phyloP scores from a whole-genome alignment of 2,113 vertebrate genomes.

The Ahaetulla prasina region DNA sequence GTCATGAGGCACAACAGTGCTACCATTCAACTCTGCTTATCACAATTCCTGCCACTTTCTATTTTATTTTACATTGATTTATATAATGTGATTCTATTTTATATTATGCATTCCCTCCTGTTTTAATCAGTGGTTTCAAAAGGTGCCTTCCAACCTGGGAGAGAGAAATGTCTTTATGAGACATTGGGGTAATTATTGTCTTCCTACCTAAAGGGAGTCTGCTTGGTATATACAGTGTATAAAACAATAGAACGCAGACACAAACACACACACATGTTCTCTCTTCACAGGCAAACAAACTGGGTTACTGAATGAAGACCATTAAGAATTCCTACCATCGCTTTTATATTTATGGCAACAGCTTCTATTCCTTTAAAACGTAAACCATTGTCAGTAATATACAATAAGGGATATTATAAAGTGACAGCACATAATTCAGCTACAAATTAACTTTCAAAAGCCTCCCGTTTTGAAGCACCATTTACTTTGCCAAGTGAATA shows the following conservation, averaged over 20 bases:
- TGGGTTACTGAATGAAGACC: neutral
- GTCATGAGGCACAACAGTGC: neutral
- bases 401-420: slow-evolving; percentile 12
- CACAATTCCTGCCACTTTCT: neutral
- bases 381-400: slow-evolving; percentile 2
- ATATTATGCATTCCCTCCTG: neutral
- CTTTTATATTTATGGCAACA: slow-evolving; percentile 14
- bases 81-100: neutral
- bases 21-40: neutral
- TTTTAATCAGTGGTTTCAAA: neutral
- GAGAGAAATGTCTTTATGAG: neutral
- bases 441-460: slow-evolving; percentile 29
- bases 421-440: slow-evolving; percentile 4
- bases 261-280: neutral
- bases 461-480: neutral
- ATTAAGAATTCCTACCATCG: neutral
- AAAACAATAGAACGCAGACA: neutral
- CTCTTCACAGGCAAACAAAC: neutral
- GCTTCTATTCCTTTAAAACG: neutral
- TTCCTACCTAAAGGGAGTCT: neutral
- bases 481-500: slow-evolving; percentile 16
- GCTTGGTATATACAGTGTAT: neutral
- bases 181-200: neutral
- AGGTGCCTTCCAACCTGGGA: neutral
- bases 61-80: no score